Conservation (phyloP, 2,797 vertebrate species). For the Gallinago nigripennis region DNA sequence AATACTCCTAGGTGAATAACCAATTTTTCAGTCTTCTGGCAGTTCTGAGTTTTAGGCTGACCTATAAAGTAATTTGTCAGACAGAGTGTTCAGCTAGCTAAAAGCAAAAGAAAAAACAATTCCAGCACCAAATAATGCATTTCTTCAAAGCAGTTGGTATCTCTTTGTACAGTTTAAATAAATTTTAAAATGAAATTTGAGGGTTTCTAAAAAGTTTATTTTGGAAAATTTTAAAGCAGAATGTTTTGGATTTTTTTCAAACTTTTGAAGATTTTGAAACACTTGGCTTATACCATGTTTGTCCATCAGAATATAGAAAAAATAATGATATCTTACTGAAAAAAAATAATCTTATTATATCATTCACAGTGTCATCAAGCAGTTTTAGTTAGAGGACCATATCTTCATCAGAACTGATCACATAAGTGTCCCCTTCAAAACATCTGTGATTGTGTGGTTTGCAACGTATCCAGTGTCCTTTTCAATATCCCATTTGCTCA, state of each 20-base stretch:
- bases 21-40: slow-evolving; percentile 3
- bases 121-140: background rate
- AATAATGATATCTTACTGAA: background rate
- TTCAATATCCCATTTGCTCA: background rate
- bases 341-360: background rate
- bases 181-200: background rate
- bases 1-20: background rate
- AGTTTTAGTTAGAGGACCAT: background rate
- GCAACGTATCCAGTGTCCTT: background rate
- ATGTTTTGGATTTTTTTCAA: fast-evolving
- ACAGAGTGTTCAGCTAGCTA: background rate
- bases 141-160: background rate
- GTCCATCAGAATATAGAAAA: background rate
- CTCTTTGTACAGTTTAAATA: background rate
- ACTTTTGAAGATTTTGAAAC: background rate
- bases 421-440: background rate
- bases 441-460: background rate
- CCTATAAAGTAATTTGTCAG: background rate
- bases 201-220: background rate
- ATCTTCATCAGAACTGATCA: background rate
- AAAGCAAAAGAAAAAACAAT: background rate
- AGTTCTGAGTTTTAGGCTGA: slow-evolving; percentile 11
- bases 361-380: background rate
- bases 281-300: background rate
- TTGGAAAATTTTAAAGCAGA: background rate